phyloP scores from a whole-genome alignment of 2,888 invertebrate species.

The Aromia moschata region DNA sequence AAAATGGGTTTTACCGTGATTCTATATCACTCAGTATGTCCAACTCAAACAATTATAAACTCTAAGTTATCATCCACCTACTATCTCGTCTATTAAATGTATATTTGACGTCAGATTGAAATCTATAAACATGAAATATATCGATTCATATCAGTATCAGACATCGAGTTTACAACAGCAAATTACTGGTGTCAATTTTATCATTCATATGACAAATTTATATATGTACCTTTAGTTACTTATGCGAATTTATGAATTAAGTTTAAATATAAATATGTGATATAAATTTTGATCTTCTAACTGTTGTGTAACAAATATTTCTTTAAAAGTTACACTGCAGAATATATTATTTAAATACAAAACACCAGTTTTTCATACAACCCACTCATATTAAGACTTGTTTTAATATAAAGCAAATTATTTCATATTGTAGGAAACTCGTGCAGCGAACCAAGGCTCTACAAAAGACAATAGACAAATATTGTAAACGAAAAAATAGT shows the following conservation, averaged over 20 bases:
- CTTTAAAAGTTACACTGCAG: neutral
- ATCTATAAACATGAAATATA: neutral
- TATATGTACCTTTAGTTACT: too few species aligned
- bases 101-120: slow-evolving; percentile 1
- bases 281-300: neutral
- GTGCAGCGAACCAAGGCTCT: slow-evolving; percentile 18
- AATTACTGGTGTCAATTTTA: slow-evolving; percentile 12
- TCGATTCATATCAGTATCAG: slow-evolving; percentile 14
- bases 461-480: neutral
- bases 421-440: slow-evolving; percentile 3
- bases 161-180: slow-evolving; percentile 21
- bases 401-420: neutral
- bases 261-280: neutral
- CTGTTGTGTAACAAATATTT: neutral
- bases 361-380: neutral
- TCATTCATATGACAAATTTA: slow-evolving; percentile 9
- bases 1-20: too few species aligned
- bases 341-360: neutral
- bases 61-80: too few species aligned
- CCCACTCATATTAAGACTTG: neutral
- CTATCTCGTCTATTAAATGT: too few species aligned
- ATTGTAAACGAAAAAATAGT: neutral
- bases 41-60: too few species aligned
- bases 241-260: slow-evolving; percentile 8
- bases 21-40: too few species aligned